phyloP scores from a whole-genome alignment of 2,113 vertebrate genomes.

The Platysteira castanea region DNA sequence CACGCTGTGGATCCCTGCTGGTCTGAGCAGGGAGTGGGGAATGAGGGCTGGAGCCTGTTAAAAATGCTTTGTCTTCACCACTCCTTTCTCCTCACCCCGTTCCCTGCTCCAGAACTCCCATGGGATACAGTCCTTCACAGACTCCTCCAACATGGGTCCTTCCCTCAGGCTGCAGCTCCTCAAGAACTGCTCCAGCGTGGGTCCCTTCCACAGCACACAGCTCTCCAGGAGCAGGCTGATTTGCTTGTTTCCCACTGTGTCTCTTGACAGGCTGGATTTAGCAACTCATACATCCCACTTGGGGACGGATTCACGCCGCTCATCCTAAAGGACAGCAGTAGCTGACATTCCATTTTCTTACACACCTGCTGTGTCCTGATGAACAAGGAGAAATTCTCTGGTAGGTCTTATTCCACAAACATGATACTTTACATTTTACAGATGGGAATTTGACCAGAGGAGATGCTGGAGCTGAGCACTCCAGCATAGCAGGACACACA shows the following conservation, averaged over 20 bases:
- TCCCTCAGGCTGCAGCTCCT: not conserved
- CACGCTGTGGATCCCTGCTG: not conserved
- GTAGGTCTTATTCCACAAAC: not conserved
- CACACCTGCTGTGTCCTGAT: not conserved
- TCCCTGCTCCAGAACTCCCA: not conserved
- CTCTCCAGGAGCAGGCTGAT: not conserved
- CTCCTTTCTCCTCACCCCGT: not conserved
- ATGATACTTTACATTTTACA: not conserved
- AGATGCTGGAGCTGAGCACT: not conserved
- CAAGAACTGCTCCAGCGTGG: not conserved
- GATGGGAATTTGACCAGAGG: not conserved
- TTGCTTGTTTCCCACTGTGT: not conserved
- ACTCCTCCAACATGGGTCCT: accelerated
- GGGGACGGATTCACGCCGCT: not conserved
- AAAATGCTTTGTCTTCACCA: not conserved
- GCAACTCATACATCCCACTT: not conserved
- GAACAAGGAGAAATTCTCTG: not conserved
- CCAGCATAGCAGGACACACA: not conserved
- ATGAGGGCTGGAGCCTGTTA: not conserved
- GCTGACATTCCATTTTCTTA: not conserved
- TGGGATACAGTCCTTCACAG: not conserved
- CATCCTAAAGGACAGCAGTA: not conserved
- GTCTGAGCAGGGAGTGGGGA: not conserved
- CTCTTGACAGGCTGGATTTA: not conserved
- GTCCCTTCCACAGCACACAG: not conserved